These are phyloP conservation scores for Gymnoscelis rufifasciata DNA, from an alignment of 2,888 invertebrate genomes.

Conservation along the genomic window DNA sequence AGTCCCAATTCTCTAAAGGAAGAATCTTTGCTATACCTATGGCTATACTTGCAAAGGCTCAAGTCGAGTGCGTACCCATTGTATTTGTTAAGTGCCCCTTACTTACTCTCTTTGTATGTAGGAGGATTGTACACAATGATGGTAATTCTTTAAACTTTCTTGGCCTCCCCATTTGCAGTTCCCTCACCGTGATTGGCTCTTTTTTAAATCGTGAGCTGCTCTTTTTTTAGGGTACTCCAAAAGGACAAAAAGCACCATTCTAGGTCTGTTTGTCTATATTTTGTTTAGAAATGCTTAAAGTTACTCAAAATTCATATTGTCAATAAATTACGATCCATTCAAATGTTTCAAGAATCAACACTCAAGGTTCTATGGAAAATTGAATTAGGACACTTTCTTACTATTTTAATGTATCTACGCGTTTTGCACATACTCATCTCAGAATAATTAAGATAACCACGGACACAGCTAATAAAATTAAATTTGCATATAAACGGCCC, in stretches of 20 bases:
- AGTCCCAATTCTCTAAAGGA: conserved; percentile 29
- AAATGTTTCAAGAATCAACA: no score
- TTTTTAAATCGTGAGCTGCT: neutral
- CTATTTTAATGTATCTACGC: no score
- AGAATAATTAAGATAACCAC: no score
- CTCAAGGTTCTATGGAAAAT: no score
- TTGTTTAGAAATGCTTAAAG: no score
- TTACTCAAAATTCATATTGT: no score
- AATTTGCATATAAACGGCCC: neutral
- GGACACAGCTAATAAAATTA: no score
- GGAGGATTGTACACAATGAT: conserved; percentile 36
- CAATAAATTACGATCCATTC: no score
- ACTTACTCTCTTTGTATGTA: conserved; percentile 33
- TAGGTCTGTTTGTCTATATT: no score
- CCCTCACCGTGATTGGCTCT: conserved; percentile 6
- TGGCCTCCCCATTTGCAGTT: conserved; percentile 19
- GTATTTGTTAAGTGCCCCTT: conserved; percentile 38
- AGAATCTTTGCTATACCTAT: conserved; percentile 36
- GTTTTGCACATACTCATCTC: no score
- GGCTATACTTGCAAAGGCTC: conserved; percentile 39
- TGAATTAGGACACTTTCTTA: no score
- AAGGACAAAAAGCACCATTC: conserved; percentile 4
- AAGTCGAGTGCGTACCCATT: conserved; percentile 40
- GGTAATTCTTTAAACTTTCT: conserved; percentile 33
- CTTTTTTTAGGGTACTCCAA: neutral